Conservation (phyloP, 1,140 invertebrate species). For the Ceratina australensis region DNA sequence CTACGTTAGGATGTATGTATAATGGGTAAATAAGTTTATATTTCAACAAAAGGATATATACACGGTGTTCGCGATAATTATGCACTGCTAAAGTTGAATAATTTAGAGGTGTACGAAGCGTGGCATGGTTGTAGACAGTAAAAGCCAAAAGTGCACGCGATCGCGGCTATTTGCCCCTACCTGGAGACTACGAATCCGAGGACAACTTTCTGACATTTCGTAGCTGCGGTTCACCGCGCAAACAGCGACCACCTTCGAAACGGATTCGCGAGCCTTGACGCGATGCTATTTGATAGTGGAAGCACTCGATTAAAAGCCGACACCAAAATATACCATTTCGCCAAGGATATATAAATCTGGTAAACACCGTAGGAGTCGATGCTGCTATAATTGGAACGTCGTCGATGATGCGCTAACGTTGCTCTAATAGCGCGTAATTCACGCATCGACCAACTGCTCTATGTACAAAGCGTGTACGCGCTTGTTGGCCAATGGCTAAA, state of each 20-base stretch:
- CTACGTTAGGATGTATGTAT: no score
- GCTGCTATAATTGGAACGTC: conserved; percentile 20
- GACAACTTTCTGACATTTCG: conserved; percentile 40
- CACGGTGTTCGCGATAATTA: no score
- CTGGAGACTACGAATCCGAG: conserved; percentile 10
- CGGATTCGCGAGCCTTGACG: neutral
- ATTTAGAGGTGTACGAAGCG: no score
- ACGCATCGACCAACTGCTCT: conserved; percentile 5
- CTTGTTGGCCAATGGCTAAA: conserved; percentile 9
- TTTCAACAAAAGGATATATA: no score
- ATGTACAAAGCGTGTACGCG: no score
- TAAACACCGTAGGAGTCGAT: neutral
- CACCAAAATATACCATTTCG: conserved; percentile 31
- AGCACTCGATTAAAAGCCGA: neutral
- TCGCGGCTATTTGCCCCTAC: neutral
- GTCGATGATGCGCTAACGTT: neutral
- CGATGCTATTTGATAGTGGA: neutral
- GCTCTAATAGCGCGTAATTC: conserved; percentile 14
- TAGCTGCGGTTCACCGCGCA: conserved; percentile 30
- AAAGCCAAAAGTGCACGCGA: conserved; percentile 27
- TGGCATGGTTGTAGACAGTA: conserved; percentile 16
- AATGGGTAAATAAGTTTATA: no score
- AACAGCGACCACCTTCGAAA: conserved; percentile 38
- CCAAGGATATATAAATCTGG: conserved; percentile 28
- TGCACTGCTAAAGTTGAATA: no score